phyloP scores from a whole-genome alignment of 1,140 invertebrate genomes.

The Dreissena rostriformis region DNA sequence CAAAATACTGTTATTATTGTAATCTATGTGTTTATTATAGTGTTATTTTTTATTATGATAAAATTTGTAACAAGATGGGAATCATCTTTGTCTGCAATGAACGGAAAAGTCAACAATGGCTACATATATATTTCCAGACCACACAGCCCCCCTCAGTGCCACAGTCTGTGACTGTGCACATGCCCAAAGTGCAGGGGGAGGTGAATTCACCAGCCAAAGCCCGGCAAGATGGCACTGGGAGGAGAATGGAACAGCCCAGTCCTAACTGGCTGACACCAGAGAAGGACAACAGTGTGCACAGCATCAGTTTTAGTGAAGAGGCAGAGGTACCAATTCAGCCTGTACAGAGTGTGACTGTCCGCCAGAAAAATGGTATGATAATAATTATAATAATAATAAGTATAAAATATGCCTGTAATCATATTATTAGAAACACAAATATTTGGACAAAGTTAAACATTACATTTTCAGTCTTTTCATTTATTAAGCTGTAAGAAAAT shows the following conservation, averaged over 20 bases:
- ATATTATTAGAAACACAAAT: too few relatives aligned
- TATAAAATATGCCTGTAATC: too few relatives aligned
- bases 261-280: constrained; percentile 35
- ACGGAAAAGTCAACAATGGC: neutral
- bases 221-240: constrained; percentile 9
- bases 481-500: too few relatives aligned
- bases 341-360: constrained; percentile 54
- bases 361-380: constrained; percentile 41
- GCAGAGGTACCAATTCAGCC: constrained; percentile 22
- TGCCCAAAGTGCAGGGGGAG: constrained; percentile 27
- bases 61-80: too few relatives aligned
- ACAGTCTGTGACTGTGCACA: constrained; percentile 46
- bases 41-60: too few relatives aligned
- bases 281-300: constrained; percentile 37
- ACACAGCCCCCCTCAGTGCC: neutral
- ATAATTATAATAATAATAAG: too few relatives aligned
- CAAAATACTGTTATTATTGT: too few relatives aligned
- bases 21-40: too few relatives aligned
- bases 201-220: constrained; percentile 14
- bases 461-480: too few relatives aligned
- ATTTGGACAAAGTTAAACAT: too few relatives aligned
- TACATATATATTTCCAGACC: neutral
- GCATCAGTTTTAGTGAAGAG: constrained; percentile 55
- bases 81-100: too few relatives aligned
- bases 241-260: constrained; percentile 31